Evolutionary conservation across 2,888 invertebrate genomes (phyloP), one percentile per base, ranked within the genome.

Genomic region (Leptura quadrifasciata): DNA sequence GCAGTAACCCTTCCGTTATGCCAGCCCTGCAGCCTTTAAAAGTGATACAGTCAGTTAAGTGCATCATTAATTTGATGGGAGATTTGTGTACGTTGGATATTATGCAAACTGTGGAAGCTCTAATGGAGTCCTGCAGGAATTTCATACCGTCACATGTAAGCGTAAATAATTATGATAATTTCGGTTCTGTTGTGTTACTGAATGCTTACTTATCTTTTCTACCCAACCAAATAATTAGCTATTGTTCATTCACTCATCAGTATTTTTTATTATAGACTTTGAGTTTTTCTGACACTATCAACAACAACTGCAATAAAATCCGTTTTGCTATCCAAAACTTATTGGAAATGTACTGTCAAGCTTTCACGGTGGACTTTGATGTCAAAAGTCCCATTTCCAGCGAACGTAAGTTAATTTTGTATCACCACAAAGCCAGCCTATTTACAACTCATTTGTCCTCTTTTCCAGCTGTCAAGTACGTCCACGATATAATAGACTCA

Each of bases 1-100:
- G 75, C 69, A 82, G 90, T 89, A 76, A 91, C 81, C 82, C 85
- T 57, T 83, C 79, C 76, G 80, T 84, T 54, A 85, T 85, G 79
- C 87, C 88, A 6, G 87, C 89, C 47, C 82, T 94, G 18, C 93
- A 93, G 84, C 92, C 94, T 24, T 92, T 92, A n/a, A 92, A 95
- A 4, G 95, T 97, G 61, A 93, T 95, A 60, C 98, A 98, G 88
- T 95, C 97, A 0, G 96, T 98, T 0, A 98, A 98, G 89, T 97
- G 97, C 0, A 94, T 98, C 52, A 97, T 97, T 86, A 95, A 97
- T 31, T 90, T 97, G 18, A 93, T 98, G 82, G 97, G 96, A 18
- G 95, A 94, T 71, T 93, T 98, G 0, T 97, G 98, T 89, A 98
- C 97, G 0, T 89, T 95, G 55, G 97, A 98, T 85, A 93, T 98